phyloP scores from a whole-genome alignment of 2,888 invertebrate species.

The Seira sanloemensis region DNA sequence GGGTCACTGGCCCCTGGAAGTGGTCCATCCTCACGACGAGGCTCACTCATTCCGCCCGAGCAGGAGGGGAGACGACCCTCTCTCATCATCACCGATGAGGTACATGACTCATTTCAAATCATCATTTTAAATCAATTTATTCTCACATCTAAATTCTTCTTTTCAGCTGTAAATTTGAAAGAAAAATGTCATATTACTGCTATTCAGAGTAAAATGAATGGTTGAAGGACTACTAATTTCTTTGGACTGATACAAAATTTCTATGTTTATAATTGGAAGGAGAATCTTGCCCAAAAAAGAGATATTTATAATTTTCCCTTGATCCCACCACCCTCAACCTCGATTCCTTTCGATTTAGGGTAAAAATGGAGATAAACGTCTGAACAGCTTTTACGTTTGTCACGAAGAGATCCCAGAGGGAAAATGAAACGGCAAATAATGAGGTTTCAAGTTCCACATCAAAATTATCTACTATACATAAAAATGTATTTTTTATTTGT shows the following conservation, averaged over 20 bases:
- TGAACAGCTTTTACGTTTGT: background rate
- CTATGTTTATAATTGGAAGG: too few species aligned
- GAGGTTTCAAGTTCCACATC: background rate
- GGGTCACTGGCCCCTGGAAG: constrained; percentile 84
- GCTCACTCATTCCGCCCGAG: constrained; percentile 92
- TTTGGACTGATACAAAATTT: background rate
- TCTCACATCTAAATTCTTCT: background rate
- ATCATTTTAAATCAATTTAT: background rate
- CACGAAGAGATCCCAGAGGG: background rate
- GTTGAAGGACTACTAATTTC: background rate
- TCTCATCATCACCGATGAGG: constrained; percentile 95
- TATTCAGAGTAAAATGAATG: background rate
- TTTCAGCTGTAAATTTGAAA: background rate
- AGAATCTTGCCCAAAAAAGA: too few species aligned
- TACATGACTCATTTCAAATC: constrained; percentile 76
- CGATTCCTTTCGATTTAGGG: too few species aligned
- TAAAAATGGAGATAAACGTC: background rate
- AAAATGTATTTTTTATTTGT: too few species aligned
- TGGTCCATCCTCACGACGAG: constrained; percentile 83
- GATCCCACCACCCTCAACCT: background rate
- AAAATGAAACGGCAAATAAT: background rate
- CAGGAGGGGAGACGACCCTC: constrained; percentile 91
- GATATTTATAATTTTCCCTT: background rate
- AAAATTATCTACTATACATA: background rate
- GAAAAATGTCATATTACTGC: background rate